These are phyloP conservation scores for Rugalucina vietnamica DNA, from an alignment of 2,888 invertebrate species.

Conservation along the genomic window DNA sequence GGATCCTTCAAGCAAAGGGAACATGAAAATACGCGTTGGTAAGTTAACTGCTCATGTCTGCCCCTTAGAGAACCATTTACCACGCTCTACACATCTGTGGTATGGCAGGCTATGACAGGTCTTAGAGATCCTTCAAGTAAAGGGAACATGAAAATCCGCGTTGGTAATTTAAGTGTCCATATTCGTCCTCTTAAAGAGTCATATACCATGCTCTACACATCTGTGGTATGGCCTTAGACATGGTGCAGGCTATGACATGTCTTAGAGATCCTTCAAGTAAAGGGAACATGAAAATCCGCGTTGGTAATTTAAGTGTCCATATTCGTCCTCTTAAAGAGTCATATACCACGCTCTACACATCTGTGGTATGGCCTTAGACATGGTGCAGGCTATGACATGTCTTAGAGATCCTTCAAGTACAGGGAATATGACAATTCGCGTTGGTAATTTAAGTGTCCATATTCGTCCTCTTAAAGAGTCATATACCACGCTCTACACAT, in stretches of 20 bases:
- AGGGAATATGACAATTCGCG: constrained; percentile 87
- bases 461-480: too few relatives aligned
- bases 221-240: constrained; percentile 94
- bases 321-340: too few relatives aligned
- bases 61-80: constrained; percentile 90
- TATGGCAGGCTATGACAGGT: constrained; percentile 97
- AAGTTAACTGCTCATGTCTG: too few relatives aligned
- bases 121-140: constrained; percentile 95
- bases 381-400: constrained; percentile 96
- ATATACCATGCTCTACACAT: constrained; percentile 92
- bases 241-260: constrained; percentile 96
- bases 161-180: too few relatives aligned
- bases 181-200: too few relatives aligned
- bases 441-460: too few relatives aligned
- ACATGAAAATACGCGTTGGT: constrained; percentile 84
- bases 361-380: constrained; percentile 93
- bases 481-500: constrained; percentile 92
- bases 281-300: constrained; percentile 85
- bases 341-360: constrained; percentile 92
- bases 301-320: too few relatives aligned
- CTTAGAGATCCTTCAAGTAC: constrained; percentile 95
- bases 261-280: constrained; percentile 95
- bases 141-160: constrained; percentile 85
- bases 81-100: constrained; percentile 90
- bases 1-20: constrained; percentile 94